Base-by-base conservation (phyloP, 2,888 invertebrate species). In the Calephelis perditalis region DNA sequence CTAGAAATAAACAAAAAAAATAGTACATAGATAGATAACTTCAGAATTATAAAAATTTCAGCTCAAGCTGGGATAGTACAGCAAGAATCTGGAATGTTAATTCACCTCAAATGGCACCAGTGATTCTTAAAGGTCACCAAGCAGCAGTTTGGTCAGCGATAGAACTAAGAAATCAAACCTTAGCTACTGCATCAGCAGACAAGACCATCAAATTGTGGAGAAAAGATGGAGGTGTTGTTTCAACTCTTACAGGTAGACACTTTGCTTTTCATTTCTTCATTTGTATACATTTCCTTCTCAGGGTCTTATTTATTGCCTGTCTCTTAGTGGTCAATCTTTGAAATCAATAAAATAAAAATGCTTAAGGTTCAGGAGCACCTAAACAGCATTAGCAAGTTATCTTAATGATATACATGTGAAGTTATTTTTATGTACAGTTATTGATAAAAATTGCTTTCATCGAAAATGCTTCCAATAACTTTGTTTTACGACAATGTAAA, bases 61-160 rank as follows among this genome's bases (percentile, higher is more conserved):
- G 97, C 75, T 96, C 97, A 52, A 98, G 98, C 56, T 99, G 99
- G 98, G 99, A 99, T 78, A 93, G 92, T 67, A 95, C 96, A 5
- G 97, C 96, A 0, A 94, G 95, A 74, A 88, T 97, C 56, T 99
- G 99, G 98, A 90, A 89, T 58, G 69, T 95, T 4, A 91, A 89
- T 62, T 83, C 91, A 57, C 82, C 92, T 2, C 82, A 91, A 40
- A 85, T 92, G 58, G 76, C 89, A 37, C 77, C 90, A 0, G 78
- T 93, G 52, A 92, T 93, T 0, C 86, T 96, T 8, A 86, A 91
- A 64, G 96, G 95, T 0, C 96, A 96, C 72, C 91, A 93, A 67
- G 95, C 96, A 11, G 97, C 99, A 0, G 96, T 99, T 7, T 99
- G 99, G 99, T 93, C 94, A 26, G 91, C 92, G 0, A 79, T 91